A percentile compares a stretch with the other conserved stretches of the same genome.
These are phyloP conservation scores for Peromyscus polionotus DNA, from an alignment of 2,113 vertebrate species.

Conservation along the genomic window DNA sequence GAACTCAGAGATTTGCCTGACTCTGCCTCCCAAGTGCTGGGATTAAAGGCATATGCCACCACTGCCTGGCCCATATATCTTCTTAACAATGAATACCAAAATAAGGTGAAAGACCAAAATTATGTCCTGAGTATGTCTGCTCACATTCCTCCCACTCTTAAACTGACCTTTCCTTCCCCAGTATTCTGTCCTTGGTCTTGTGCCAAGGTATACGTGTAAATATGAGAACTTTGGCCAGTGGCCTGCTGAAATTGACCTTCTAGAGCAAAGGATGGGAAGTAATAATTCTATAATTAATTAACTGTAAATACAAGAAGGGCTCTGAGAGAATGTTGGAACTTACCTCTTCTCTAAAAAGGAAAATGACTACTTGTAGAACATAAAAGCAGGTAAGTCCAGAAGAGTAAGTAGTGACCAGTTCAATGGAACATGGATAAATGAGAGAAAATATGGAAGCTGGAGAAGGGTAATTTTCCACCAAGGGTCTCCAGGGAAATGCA, in stretches of 20 bases:
- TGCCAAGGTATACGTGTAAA: conserved; percentile 2
- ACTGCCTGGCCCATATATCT: not conserved
- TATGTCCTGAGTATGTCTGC: not conserved
- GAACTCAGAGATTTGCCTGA: not conserved
- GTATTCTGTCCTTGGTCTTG: not conserved
- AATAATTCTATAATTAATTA: conserved; percentile 7
- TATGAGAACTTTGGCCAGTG: not conserved
- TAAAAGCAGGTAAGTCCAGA: not conserved
- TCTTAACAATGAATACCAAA: not conserved
- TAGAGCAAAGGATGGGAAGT: not conserved
- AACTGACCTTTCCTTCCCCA: not conserved
- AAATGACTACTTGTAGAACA: not conserved
- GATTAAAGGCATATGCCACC: not conserved
- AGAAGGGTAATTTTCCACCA: not conserved
- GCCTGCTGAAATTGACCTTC: not conserved
- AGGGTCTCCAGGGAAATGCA: not conserved
- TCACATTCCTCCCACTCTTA: not conserved
- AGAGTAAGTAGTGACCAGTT: not conserved
- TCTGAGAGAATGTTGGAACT: conserved; percentile 17
- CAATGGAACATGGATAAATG: not conserved
- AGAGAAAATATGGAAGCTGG: not conserved
- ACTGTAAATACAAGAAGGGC: not conserved
- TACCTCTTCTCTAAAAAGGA: not conserved
- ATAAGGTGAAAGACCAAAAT: not conserved
- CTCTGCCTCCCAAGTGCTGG: not conserved